phyloP scores from a whole-genome alignment of 2,888 invertebrate species.

The Drosophila yooni region DNA sequence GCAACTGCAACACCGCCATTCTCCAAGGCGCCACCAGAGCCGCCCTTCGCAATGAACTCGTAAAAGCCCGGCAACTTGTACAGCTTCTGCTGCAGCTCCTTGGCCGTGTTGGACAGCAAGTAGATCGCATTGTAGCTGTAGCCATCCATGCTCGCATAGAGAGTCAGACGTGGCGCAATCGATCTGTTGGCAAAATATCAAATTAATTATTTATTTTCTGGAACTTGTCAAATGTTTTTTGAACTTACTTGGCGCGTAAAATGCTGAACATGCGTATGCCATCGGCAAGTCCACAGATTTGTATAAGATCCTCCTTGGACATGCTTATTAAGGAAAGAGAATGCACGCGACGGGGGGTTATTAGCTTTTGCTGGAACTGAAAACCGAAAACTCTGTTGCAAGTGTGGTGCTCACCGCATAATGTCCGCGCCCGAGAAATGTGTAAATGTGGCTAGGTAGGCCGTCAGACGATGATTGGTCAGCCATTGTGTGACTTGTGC shows the following conservation, averaged over 20 bases:
- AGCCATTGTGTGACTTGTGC: slow-evolving; percentile 93
- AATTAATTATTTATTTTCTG: background rate
- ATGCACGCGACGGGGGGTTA: background rate
- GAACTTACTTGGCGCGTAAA: slow-evolving; percentile 91
- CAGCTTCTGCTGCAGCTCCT: slow-evolving; percentile 89
- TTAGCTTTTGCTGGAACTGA: background rate
- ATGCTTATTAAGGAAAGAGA: slow-evolving; percentile 86
- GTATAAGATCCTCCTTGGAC: slow-evolving; percentile 95
- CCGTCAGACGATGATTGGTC: slow-evolving; percentile 90
- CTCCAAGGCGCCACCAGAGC: slow-evolving; percentile 66
- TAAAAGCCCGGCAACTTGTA: slow-evolving; percentile 87
- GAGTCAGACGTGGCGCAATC: slow-evolving; percentile 91
- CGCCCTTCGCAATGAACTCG: slow-evolving; percentile 81
- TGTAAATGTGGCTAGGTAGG: slow-evolving; percentile 91
- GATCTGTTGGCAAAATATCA: slow-evolving; percentile 84
- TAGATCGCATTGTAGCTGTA: slow-evolving; percentile 92
- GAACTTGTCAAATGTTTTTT: background rate
- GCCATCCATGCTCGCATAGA: slow-evolving; percentile 91
- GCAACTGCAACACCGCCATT: slow-evolving; percentile 52
- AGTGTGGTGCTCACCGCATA: slow-evolving; percentile 87
- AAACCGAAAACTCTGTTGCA: background rate
- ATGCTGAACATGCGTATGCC: slow-evolving; percentile 97
- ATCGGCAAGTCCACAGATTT: slow-evolving; percentile 97
- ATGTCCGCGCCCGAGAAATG: slow-evolving; percentile 96
- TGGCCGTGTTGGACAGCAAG: slow-evolving; percentile 88